Evolutionary conservation across 2,797 vertebrate species (phyloP).

Genomic region (Neosilurus mollespiculum): DNA sequence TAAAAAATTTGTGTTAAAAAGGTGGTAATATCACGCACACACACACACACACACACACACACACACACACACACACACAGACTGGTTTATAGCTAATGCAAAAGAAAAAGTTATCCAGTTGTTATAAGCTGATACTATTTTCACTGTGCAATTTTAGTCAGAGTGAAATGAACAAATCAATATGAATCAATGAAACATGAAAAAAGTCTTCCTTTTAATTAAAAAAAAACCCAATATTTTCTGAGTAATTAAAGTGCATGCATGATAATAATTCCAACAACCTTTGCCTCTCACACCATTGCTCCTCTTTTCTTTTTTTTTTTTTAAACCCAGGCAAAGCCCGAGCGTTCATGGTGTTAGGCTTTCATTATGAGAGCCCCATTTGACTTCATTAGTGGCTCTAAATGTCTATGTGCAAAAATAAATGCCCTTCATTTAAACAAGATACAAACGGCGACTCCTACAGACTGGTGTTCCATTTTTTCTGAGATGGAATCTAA

Average conservation of each 20-base stretch:
- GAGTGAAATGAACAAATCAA: neutral
- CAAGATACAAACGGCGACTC: slow-evolving; percentile 16
- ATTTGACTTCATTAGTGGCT: slow-evolving; percentile 47
- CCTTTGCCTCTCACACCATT: neutral
- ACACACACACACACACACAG: too few relatives aligned
- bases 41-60: too few relatives aligned
- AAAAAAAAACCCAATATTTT: neutral
- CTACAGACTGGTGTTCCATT: neutral
- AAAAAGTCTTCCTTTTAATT: neutral
- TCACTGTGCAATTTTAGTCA: neutral
- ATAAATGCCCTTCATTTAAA: slow-evolving; percentile 27
- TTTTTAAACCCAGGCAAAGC: slow-evolving; percentile 28
- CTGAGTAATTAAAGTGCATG: neutral
- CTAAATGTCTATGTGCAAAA: slow-evolving; percentile 18
- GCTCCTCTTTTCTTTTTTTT: neutral
- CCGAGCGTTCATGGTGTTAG: slow-evolving; percentile 11
- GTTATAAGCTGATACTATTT: neutral
- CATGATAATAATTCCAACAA: neutral
- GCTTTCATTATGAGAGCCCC: slow-evolving; percentile 34
- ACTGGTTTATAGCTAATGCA: too few relatives aligned
- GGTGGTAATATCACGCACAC: too few relatives aligned
- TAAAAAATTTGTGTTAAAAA: too few relatives aligned
- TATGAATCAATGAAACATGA: neutral
- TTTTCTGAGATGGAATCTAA: neutral
- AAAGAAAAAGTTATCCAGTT: neutral